Base-by-base conservation (phyloP, 1,140 invertebrate species). In the Palaemon carinicauda region DNA sequence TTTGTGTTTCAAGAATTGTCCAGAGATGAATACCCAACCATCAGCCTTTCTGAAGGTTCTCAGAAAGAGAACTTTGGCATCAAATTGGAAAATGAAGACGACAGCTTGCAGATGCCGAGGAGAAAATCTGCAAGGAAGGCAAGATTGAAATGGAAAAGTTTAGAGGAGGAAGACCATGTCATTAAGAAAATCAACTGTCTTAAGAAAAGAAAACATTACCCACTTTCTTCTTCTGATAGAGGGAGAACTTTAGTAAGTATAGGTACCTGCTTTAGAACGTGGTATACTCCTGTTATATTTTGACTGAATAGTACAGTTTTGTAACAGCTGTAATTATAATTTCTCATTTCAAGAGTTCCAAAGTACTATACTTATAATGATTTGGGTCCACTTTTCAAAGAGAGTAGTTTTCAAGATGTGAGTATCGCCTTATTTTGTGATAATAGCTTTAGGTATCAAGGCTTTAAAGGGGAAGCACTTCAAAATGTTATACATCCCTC, bases 111-210 rank as follows among this genome's bases (percentile, higher is more conserved):
- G 0, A 27, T 74, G 41, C 75, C 82, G 1, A 65, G 82, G 24
- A 85, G 82, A 27, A 85, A 78, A 29, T 85, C 82, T 17, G 82
- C 82, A 0, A 85, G 79, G 27, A 77, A 51, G 53, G 82, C 82
- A 69, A 50, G 82, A n/a, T 75, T 79, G 4, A 78, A 33, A 29
- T 85, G 82, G 82, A 85, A 85, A 53, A 85, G 27, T 10, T 78
- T 79, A 31, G 33, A 69, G 29, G 82, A 85, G 21, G 82, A 75
- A 54, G 82, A 85, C 27, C 50, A 71, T 14, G 69, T 71, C 50
- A 51, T 56, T 1, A 81, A 65, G 33, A 27, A 24, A 19, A 41
- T 41, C 41, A 41, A 41, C 41, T 19, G 31, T 10, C 24, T 51
- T 9, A 78, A 78, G 74, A 79, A 51, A 21, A 10, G 54, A 53